Conservation (phyloP, 2,797 vertebrate species). For the Ispidina lecontei region DNA sequence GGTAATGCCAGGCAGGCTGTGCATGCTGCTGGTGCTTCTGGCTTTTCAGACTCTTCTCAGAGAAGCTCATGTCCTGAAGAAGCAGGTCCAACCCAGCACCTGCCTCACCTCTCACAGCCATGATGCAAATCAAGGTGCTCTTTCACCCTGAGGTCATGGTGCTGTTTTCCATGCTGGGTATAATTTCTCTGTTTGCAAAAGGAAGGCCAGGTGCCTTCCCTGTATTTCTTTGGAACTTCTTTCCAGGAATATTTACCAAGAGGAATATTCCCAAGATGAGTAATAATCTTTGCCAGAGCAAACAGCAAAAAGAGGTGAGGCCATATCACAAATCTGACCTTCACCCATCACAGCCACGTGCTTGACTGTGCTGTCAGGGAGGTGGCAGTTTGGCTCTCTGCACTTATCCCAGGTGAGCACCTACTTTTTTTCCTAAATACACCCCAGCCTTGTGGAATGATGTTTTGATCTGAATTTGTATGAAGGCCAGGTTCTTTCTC, state of each 20-base stretch:
- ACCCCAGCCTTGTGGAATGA: neutral
- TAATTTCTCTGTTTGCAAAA: neutral
- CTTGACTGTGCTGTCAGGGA: neutral
- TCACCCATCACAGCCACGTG: neutral
- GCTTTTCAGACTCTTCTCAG: neutral
- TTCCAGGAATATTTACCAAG: neutral
- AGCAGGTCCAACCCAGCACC: neutral
- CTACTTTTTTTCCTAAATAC: neutral
- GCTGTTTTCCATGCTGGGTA: neutral
- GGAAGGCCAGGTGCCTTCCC: neutral
- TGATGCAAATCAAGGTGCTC: fast-evolving
- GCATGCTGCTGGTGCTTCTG: neutral
- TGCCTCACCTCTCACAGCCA: fast-evolving
- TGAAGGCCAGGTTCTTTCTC: neutral
- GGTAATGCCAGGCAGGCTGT: neutral
- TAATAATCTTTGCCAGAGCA: neutral
- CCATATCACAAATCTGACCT: neutral
- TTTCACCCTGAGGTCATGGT: neutral
- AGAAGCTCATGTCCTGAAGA: neutral
- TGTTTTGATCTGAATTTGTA: neutral
- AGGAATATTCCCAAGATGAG: neutral
- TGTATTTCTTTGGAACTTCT: neutral
- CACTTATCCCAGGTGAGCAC: neutral
- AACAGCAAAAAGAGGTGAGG: neutral
- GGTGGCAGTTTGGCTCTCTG: neutral